A percentile compares a stretch with the other conserved stretches of the same genome.
These are phyloP conservation scores for Coendou prehensilis DNA, from an alignment of 2,797 vertebrate species.

Conservation along the genomic window DNA sequence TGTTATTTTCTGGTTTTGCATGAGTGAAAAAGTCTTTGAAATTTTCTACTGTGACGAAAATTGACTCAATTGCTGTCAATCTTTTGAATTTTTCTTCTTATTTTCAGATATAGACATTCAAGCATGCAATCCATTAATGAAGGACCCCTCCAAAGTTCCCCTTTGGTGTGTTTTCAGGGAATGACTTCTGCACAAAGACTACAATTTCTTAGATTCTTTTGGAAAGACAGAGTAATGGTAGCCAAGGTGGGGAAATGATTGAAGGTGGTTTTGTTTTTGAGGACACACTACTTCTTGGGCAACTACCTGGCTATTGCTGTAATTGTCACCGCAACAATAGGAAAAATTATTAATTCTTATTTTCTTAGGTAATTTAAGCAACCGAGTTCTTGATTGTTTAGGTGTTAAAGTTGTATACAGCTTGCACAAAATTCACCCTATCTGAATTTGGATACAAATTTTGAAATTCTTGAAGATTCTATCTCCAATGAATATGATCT, in stretches of 20 bases:
- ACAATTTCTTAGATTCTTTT: constrained; percentile 43
- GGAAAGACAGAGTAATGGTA: not conserved
- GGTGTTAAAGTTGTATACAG: not conserved
- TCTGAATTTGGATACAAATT: not conserved
- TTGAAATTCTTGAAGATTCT: not conserved
- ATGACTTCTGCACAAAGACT: constrained; percentile 33
- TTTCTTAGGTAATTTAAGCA: not conserved
- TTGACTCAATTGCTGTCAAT: constrained; percentile 63
- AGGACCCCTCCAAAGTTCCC: not conserved
- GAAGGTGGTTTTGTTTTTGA: constrained; percentile 20
- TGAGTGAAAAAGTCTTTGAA: constrained; percentile 63
- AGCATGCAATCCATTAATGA: not conserved
- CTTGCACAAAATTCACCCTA: not conserved
- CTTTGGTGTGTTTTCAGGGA: constrained; percentile 47
- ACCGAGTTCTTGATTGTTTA: not conserved
- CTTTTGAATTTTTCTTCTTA: constrained; percentile 45
- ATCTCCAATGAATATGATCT: not conserved
- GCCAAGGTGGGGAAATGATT: not conserved
- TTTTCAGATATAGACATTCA: constrained; percentile 28
- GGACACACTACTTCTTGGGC: not conserved
- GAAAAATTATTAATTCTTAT: not conserved
- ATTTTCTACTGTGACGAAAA: constrained; percentile 66
- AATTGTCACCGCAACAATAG: not conserved
- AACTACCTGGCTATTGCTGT: not conserved
- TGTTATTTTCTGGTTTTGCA: constrained; percentile 68